Conservation (phyloP, 2,113 vertebrate species). For the Cryptotis parvus region DNA sequence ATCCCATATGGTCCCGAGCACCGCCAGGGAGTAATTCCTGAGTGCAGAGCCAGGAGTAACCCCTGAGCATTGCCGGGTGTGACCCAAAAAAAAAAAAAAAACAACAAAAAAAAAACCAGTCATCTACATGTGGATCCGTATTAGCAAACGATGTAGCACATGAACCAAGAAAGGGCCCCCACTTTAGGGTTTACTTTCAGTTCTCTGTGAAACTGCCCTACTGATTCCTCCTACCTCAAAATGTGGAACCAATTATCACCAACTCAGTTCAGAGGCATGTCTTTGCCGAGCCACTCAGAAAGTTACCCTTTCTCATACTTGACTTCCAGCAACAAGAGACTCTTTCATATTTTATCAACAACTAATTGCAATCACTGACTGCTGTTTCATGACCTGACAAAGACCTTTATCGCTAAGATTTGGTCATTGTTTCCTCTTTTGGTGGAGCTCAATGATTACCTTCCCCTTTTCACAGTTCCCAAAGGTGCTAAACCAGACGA, state of each 20-base stretch:
- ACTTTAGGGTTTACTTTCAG: background rate
- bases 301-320: conserved; percentile 47
- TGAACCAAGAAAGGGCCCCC: background rate
- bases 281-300: conserved; percentile 59
- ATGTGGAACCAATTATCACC: background rate
- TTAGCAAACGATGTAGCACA: background rate
- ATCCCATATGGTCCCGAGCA: too few species aligned
- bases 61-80: too few species aligned
- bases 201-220: background rate
- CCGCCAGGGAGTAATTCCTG: too few species aligned
- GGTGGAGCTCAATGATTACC: conserved; percentile 76
- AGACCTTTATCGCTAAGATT: conserved; percentile 75
- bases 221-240: background rate
- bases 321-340: conserved; percentile 78
- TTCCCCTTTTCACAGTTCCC: conserved; percentile 81
- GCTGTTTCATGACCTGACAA: conserved; percentile 80
- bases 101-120: background rate
- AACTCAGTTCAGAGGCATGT: background rate
- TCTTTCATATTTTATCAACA: conserved; percentile 81
- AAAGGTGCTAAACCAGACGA: conserved; percentile 84
- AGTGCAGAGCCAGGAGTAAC: too few species aligned
- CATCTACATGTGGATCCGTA: background rate
- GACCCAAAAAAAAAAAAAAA: too few species aligned
- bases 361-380: conserved; percentile 76
- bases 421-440: conserved; percentile 82